Evolutionary conservation across 2,797 vertebrate species (phyloP), one percentile per base, ranked within the genome.

Genomic region (Sebastes cheni): DNA sequence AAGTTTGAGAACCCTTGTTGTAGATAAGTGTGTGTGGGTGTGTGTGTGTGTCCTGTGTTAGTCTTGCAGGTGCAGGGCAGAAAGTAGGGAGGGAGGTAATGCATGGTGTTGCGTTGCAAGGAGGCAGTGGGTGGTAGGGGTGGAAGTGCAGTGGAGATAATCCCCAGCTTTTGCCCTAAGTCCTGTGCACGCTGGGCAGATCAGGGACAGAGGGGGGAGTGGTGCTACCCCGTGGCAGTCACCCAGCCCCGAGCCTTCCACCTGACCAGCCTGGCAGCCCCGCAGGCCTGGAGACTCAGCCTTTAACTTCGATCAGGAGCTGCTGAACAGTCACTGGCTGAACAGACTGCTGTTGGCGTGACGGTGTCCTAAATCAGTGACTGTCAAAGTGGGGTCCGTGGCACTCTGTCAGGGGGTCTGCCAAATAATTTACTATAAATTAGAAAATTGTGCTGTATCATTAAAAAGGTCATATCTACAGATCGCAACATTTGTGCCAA

Each of bases 111-210:
- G 81, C 25, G 11, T 80, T 83, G 81, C 50, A 2, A 80, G 71
- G 72, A 86, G 82, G 74, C 68, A 65, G 93, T 93, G 93, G 88
- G 91, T 92, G 92, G 92, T 82, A 93, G 89, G 81, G 92, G 91
- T 94, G 93, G 92, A 94, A 94, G 91, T 94, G 93, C 86, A 89
- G 84, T 55, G 75, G 89, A 94, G 93, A 95, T 96, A 95, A 96
- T 95, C 95, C 93, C 72, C 77, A 80, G 96, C 96, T 98, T 97
- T 96, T 94, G 86, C 87, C 81, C 65, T 97, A 97, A 97, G 95
- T 96, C 93, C 94, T 74, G 87, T 95, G 95, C 96, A 96, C 94
- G 96, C 95, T 95, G 88, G 89, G 77, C 91, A 96, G 96, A 95
- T 97, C 96, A 97, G 96, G 94, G 88, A 39, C 86, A 82, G 95